A percentile compares a stretch with the other conserved stretches of the same genome.
These are phyloP conservation scores for Sinodicranocentrus sp. DNA, from an alignment of 2,888 invertebrate species.

Conservation along the genomic window DNA sequence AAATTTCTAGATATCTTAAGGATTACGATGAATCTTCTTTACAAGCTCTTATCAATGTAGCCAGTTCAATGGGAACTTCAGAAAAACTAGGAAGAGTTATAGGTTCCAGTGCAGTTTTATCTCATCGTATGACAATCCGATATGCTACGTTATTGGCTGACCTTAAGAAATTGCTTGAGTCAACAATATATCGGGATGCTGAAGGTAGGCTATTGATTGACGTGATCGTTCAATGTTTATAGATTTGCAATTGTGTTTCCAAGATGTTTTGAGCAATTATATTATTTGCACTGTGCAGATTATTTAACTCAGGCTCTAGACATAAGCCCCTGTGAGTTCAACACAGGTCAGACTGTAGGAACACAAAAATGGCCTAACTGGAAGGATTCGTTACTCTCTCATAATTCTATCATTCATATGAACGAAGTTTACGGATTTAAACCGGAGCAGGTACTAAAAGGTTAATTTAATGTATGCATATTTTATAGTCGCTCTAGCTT, in stretches of 20 bases:
- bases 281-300: no score
- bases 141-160: neutral
- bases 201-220: no score
- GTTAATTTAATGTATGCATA: no score
- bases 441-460: neutral
- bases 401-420: neutral
- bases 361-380: conserved; percentile 5
- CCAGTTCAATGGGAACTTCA: neutral
- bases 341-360: no score
- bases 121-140: conserved; percentile 18
- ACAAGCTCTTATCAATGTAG: neutral
- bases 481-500: no score
- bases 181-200: neutral
- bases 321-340: no score
- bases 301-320: no score
- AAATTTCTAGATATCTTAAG: neutral
- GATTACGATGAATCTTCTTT: neutral
- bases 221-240: no score
- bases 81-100: neutral
- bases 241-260: no score
- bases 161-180: neutral
- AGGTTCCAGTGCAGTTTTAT: conserved; percentile 11
- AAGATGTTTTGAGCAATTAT: no score
- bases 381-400: neutral
- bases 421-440: neutral